Evolutionary conservation across 2,797 vertebrate genomes (phyloP).

Genomic region (Onychomys arenicola): DNA sequence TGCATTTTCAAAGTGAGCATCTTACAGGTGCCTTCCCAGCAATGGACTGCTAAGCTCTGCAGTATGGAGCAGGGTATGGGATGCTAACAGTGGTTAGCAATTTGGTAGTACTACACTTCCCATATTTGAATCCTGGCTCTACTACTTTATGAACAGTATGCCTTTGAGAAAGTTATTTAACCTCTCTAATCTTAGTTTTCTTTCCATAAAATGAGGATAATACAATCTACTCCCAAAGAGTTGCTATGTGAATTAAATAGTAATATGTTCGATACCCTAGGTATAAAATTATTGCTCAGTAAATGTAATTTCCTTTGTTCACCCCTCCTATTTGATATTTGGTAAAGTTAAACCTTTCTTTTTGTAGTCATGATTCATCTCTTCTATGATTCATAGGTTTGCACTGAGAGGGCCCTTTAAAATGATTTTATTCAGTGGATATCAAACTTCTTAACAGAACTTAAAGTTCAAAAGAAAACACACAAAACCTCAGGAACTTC

Average conservation of each 20-base stretch:
- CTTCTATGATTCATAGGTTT: conserved; percentile 36
- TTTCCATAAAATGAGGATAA: conserved; percentile 49
- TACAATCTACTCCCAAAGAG: neutral
- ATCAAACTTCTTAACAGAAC: conserved; percentile 13
- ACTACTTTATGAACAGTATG: conserved; percentile 13
- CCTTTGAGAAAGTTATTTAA: conserved; percentile 54
- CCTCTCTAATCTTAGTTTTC: conserved; percentile 32
- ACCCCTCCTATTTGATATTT: neutral
- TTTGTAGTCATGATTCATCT: conserved; percentile 4
- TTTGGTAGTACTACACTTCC: neutral
- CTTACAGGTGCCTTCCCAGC: neutral
- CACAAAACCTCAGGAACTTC: neutral
- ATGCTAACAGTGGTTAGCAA: neutral
- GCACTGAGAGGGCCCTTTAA: conserved; percentile 18
- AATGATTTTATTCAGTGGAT: neutral
- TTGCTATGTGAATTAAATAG: neutral
- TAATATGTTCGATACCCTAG: neutral
- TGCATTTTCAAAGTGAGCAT: neutral
- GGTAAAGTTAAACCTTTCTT: conserved; percentile 25
- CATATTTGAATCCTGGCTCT: conserved; percentile 18
- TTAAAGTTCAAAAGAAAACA: neutral
- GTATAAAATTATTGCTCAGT: neutral
- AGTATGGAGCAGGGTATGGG: neutral
- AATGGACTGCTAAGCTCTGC: neutral
- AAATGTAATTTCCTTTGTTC: neutral